Evolutionary conservation across 2,797 vertebrate species (phyloP), one percentile per base, ranked within the genome.

Genomic region (Diglossa cyanea): DNA sequence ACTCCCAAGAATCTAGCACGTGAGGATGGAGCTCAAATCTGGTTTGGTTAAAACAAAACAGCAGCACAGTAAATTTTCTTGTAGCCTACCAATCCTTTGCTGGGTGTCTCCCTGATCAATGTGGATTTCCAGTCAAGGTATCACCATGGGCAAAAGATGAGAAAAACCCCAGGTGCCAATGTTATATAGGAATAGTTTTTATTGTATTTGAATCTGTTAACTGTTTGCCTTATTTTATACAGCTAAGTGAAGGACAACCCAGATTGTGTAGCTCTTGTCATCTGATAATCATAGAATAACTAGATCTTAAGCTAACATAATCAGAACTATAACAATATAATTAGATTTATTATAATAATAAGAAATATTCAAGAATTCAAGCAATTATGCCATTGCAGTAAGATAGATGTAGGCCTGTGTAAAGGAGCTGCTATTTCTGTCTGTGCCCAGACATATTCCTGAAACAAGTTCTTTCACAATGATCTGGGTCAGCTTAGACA

Each of bases 401-500:
- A 75, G 30, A 62, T 6, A 45, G 50, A 62, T 37, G 47, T 80
- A 33, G n/a, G 19, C 55, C 51, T 72, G 33, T 51, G 44, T 77
- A 44, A 86, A 78, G 44, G 26, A 86, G 37, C 40, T 89, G 37
- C 42, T 89, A 7, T 81, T 96, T 73, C 79, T 79, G 26, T 80
- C 65, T 83, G 57, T 90, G 70, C 48, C 40, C 70, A 78, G 89
- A 81, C 35, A 37, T 26, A 79, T 80, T 90, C 73, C 37, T 63
- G 86, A 45, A 72, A 37, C 18, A 25, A 35, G 18, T 24, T 78
- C 23, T 95, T 96, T 96, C 94, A 83, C 85, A 91, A 77, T 62
- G 30, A 14, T 58, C 72, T 86, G 25, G 31, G 45, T 67, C 86
- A 48, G 28, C n/a, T 94, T 75, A 89, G 57, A 57, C 19, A 86